Conservation (phyloP, 2,113 vertebrate species). For the Trogon surrucura region DNA sequence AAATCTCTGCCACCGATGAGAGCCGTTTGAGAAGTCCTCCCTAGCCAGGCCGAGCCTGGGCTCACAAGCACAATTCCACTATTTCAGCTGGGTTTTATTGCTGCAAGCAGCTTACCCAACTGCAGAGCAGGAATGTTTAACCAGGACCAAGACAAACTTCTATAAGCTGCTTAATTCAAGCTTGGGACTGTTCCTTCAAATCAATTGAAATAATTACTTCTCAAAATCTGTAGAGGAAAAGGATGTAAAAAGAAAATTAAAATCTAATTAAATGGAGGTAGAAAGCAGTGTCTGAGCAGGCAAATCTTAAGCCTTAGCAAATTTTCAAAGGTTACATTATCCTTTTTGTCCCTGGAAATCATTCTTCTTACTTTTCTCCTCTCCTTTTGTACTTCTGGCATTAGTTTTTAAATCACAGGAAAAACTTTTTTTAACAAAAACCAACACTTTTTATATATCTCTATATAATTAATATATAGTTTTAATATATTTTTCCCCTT, state of each 20-base stretch:
- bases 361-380: background rate
- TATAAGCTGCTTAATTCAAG: slow-evolving; percentile 73
- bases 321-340: slow-evolving; percentile 70
- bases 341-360: slow-evolving; percentile 18
- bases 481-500: background rate
- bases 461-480: background rate
- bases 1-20: background rate
- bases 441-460: background rate
- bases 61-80: background rate
- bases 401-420: background rate
- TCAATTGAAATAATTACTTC: slow-evolving; percentile 72
- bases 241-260: slow-evolving; percentile 74
- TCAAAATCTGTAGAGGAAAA: slow-evolving; percentile 65
- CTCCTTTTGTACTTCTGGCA: background rate
- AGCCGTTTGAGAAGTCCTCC: background rate
- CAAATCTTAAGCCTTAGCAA: slow-evolving; percentile 58
- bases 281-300: slow-evolving; percentile 50
- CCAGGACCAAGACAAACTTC: slow-evolving; percentile 66
- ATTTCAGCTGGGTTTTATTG: slow-evolving; percentile 27
- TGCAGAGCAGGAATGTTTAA: slow-evolving; percentile 47
- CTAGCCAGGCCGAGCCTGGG: background rate
- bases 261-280: slow-evolving; percentile 74
- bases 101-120: background rate
- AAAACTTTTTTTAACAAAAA: background rate
- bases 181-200: slow-evolving; percentile 65